Evolutionary conservation across 2,888 invertebrate genomes (phyloP).

Genomic region (Melolontha melolontha): DNA sequence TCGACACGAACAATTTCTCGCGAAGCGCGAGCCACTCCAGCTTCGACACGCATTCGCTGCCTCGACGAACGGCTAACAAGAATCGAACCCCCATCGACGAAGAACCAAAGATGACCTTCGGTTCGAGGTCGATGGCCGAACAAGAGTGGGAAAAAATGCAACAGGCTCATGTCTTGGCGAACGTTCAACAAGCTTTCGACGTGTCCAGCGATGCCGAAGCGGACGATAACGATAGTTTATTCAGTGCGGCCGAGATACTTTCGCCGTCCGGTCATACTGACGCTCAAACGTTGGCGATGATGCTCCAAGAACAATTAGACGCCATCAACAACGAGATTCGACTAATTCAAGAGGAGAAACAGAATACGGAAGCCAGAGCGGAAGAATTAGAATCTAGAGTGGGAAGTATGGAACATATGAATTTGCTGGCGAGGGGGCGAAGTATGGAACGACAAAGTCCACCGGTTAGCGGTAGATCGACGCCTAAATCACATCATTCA

Average conservation of each 20-base stretch:
- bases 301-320: constrained; percentile 99
- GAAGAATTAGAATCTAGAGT: constrained; percentile 97
- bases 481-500: constrained; percentile 82
- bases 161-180: constrained; percentile 89
- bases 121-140: constrained; percentile 69
- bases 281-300: constrained; percentile 96
- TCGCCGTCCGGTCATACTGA: constrained; percentile 81
- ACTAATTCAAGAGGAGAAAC: constrained; percentile 71
- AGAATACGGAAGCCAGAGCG: constrained; percentile 95
- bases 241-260: constrained; percentile 78
- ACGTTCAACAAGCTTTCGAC: constrained; percentile 94
- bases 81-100: constrained; percentile 73
- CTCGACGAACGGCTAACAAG: constrained; percentile 68
- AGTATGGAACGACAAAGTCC: constrained; percentile 81
- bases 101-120: constrained; percentile 67
- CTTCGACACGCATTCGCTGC: constrained; percentile 81
- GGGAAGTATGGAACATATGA: constrained; percentile 95
- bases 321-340: constrained; percentile 99
- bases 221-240: constrained; percentile 83
- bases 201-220: constrained; percentile 84
- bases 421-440: constrained; percentile 80
- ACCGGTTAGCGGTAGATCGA: constrained; percentile 90
- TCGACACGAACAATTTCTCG: constrained; percentile 73
- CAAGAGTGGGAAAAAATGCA: constrained; percentile 97
- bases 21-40: constrained; percentile 82